A percentile compares a stretch with the other conserved stretches of the same genome.
Conservation (phyloP, 2,888 invertebrate species). For the Scrobipalpa costella region DNA sequence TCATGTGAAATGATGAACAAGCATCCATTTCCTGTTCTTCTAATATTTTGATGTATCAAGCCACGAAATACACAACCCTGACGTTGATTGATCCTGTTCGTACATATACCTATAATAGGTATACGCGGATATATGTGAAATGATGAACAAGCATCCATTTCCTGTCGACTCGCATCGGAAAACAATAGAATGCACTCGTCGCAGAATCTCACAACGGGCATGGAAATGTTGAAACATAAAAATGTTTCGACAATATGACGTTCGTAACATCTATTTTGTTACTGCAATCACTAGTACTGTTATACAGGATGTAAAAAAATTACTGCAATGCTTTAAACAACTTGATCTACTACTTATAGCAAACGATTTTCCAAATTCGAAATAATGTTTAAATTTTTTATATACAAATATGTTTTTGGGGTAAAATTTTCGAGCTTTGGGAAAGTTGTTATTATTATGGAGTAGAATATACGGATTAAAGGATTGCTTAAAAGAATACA, state of each 20-base stretch:
- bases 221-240: slow-evolving; percentile 51
- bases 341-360: no score
- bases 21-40: slow-evolving; percentile 38
- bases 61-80: not conserved
- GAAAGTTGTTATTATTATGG: no score
- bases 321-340: no score
- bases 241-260: slow-evolving; percentile 50
- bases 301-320: no score
- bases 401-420: no score
- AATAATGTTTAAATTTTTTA: no score
- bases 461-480: no score
- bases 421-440: no score
- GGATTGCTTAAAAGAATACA: no score
- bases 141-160: slow-evolving; percentile 57
- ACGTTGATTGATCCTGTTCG: slow-evolving; percentile 30
- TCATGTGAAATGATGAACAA: slow-evolving; percentile 46
- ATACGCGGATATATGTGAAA: slow-evolving; percentile 35
- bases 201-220: slow-evolving; percentile 47
- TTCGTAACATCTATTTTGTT: slow-evolving; percentile 39
- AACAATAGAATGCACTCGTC: slow-evolving; percentile 66
- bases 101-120: not conserved
- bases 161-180: slow-evolving; percentile 57
- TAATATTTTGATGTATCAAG: not conserved
- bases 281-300: slow-evolving; percentile 7
- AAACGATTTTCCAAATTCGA: no score